A percentile compares a stretch with the other conserved stretches of the same genome.
Conservation (phyloP, 2,797 vertebrate genomes). For the Falco cherrug region DNA sequence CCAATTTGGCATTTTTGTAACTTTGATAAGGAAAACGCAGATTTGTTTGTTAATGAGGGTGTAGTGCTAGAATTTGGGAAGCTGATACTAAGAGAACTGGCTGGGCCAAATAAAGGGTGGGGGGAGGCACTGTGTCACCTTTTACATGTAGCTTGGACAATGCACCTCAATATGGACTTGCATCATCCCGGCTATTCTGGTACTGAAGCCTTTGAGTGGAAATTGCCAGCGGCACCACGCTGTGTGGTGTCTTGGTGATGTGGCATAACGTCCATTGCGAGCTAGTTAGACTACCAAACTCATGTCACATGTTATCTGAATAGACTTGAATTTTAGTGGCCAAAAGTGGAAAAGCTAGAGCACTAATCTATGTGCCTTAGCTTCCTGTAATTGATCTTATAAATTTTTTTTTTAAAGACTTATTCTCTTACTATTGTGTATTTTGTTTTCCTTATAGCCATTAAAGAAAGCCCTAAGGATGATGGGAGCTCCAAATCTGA, state of each 20-base stretch:
- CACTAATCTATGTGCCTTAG: slow-evolving; percentile 77
- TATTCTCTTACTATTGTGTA: slow-evolving; percentile 80
- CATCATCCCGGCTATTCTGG: slow-evolving; percentile 75
- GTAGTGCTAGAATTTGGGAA: not conserved
- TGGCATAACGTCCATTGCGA: slow-evolving; percentile 34
- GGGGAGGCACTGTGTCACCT: slow-evolving; percentile 26
- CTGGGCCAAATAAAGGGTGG: slow-evolving; percentile 9
- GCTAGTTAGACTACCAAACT: slow-evolving; percentile 60
- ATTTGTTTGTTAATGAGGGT: not conserved
- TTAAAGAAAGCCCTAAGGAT: slow-evolving; percentile 99
- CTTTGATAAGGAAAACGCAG: not conserved
- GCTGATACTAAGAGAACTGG: not conserved
- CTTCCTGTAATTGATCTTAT: slow-evolving; percentile 79
- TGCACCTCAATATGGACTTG: slow-evolving; percentile 73
- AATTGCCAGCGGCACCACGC: slow-evolving; percentile 5
- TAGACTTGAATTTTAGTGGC: slow-evolving; percentile 73
- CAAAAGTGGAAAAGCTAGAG: slow-evolving; percentile 77
- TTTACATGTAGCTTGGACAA: slow-evolving; percentile 61
- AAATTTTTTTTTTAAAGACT: slow-evolving; percentile 76
- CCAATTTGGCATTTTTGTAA: not conserved
- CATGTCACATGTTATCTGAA: slow-evolving; percentile 45
- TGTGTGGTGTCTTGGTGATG: slow-evolving; percentile 27
- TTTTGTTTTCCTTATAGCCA: slow-evolving; percentile 89
- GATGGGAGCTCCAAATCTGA: slow-evolving; percentile 98
- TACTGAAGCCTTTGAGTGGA: slow-evolving; percentile 58